Base-by-base conservation (phyloP, 2,797 vertebrate genomes). In the Uromys caudimaculatus region DNA sequence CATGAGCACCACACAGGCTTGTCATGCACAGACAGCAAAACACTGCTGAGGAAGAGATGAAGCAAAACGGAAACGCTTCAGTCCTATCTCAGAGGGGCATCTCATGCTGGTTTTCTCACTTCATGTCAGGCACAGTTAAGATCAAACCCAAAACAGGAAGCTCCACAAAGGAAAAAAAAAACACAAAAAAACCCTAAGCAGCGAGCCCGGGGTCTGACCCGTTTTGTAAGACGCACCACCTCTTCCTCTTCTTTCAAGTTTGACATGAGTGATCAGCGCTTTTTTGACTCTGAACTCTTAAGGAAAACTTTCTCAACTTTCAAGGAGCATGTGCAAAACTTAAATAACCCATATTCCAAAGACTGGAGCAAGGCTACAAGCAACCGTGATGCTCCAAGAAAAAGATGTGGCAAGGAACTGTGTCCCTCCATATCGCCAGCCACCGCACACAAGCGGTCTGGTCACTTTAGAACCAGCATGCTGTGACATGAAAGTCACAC, bases 141-240 rank as follows among this genome's bases (percentile, higher is more conserved):
- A 89, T 56, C 23, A 89, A 89, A 93, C 44, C 44, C 76, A 35
- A 95, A 97, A 73, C 44, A 90, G 97, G 96, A 97, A 97, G 92
- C 92, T 93, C 94, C 82, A n/a, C 69, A 81, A 21, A 94, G 92
- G 76, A 89, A 67, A 69, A 64, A 64, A 64, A 47, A 47, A n/a
- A n/a, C n/a, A n/a, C n/a, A n/a, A n/a, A n/a, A 58, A 79, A 83
- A 54, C 2, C 3, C n/a, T 95, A 89, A 92, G 96, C 97, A 97
- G 94, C 73, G n/a, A 56, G 24, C 69, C 75, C 89, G 76, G 62
- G 32, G 52, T 14, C 38, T 41, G 50, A 44, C 52, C 84, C 82
- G 44, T 97, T 96, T 96, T 87, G 77, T 90, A 97, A 97, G 78
- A 84, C 7, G 69, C 5, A 64, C 50, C 19, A 77, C 41, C 24